A percentile compares a stretch with the other conserved stretches of the same genome.
phyloP scores from a whole-genome alignment of 2,113 vertebrate genomes.

The Syngnathus typhle region DNA sequence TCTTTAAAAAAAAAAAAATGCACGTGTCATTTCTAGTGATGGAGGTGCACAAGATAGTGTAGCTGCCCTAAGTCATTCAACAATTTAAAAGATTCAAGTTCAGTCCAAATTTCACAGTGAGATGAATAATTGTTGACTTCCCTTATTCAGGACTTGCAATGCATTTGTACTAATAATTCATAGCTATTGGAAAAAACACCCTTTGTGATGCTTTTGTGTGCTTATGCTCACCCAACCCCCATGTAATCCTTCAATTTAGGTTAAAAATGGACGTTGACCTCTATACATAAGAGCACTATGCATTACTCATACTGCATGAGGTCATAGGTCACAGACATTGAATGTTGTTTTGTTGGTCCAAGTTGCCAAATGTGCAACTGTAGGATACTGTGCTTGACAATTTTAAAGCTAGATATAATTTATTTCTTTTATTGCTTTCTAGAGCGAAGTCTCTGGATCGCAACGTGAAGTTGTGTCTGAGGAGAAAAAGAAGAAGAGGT shows the following conservation, averaged over 20 bases:
- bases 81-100: not conserved
- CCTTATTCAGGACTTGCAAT: not conserved
- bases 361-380: not conserved
- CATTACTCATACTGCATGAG: not conserved
- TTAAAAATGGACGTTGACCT: slow-evolving; percentile 2
- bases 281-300: not conserved
- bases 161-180: not conserved
- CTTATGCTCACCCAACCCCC: not conserved
- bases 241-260: not conserved
- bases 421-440: slow-evolving; percentile 6
- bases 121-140: not conserved
- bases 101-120: not conserved
- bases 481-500: slow-evolving; percentile 23
- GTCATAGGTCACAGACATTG: not conserved
- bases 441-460: slow-evolving; percentile 38
- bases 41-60: not conserved
- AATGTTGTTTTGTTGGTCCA: slow-evolving; percentile 3
- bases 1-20: not conserved
- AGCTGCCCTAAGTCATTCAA: not conserved
- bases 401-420: not conserved
- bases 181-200: not conserved
- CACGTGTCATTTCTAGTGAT: not conserved
- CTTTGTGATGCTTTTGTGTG: not conserved
- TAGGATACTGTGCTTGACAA: not conserved
- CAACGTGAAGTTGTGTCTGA: slow-evolving; percentile 50